Percentiles rank a stretch among this genome's conserved stretches.
phyloP scores from a whole-genome alignment of 2,113 vertebrate species.

The Ctenodactylus gundi region DNA sequence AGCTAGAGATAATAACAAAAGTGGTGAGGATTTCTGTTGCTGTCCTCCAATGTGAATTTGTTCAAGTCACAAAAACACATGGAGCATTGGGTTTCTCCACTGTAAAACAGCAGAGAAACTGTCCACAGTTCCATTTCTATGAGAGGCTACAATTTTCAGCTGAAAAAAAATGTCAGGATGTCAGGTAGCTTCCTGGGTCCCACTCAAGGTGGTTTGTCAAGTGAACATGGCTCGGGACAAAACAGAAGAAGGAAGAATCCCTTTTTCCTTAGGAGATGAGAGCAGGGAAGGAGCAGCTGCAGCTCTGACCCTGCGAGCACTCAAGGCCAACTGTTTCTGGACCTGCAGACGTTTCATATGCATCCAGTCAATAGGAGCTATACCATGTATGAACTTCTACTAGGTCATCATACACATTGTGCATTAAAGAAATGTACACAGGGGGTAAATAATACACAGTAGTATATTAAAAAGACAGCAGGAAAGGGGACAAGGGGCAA shows the following conservation, averaged over 20 bases:
- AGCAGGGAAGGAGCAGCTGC: neutral
- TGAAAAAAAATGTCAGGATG: too few relatives aligned
- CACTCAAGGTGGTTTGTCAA: neutral
- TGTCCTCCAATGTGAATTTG: neutral
- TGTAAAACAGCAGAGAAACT: neutral
- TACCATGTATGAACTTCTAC: too few relatives aligned
- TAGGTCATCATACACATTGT: too few relatives aligned
- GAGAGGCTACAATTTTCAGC: neutral
- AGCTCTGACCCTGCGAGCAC: too few relatives aligned
- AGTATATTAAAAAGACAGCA: neutral
- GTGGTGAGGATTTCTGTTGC: neutral
- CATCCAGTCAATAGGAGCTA: too few relatives aligned
- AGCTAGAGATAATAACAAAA: neutral
- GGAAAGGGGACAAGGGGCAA: neutral
- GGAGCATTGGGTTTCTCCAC: neutral
- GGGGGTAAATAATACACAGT: neutral
- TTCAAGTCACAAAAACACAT: neutral
- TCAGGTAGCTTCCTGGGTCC: neutral
- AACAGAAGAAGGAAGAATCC: neutral
- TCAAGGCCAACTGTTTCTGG: rapidly evolving
- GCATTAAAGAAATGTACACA: neutral
- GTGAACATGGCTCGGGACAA: neutral
- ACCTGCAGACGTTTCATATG: too few relatives aligned
- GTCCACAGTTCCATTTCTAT: neutral
- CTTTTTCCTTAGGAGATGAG: neutral